These are phyloP conservation scores for Chaetorhynchus papuensis DNA, from an alignment of 2,113 vertebrate species.

Conservation along the genomic window DNA sequence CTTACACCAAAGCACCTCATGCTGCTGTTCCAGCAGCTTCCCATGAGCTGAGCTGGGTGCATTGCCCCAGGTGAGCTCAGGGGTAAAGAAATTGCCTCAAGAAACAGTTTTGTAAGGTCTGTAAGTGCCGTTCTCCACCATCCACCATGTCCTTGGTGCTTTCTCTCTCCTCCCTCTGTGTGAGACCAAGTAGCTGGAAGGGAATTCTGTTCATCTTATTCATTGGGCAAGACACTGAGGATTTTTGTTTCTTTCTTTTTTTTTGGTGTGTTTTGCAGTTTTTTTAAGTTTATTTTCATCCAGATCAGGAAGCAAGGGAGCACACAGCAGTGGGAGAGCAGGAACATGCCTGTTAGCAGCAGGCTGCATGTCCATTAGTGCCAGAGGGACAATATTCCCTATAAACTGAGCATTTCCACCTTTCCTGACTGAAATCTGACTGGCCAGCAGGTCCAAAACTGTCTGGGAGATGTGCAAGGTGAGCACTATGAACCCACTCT, in stretches of 20 bases:
- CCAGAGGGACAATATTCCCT: not conserved
- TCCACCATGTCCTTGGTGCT: not conserved
- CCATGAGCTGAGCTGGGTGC: not conserved
- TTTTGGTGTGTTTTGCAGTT: accelerated
- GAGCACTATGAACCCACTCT: not conserved
- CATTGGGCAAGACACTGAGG: not conserved
- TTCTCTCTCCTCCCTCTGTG: not conserved
- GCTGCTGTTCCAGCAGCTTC: not conserved
- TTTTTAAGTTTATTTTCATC: not conserved
- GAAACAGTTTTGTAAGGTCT: not conserved
- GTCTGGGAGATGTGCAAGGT: not conserved
- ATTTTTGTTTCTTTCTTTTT: not conserved
- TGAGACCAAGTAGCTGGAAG: not conserved
- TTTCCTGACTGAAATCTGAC: not conserved
- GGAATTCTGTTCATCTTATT: not conserved
- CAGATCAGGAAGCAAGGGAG: not conserved
- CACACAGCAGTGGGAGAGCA: not conserved
- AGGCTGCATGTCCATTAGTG: not conserved
- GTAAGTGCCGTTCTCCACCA: not conserved
- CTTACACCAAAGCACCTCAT: not conserved
- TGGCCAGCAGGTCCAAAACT: not conserved
- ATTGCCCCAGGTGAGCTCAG: not conserved
- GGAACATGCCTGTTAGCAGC: not conserved
- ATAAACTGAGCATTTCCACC: not conserved
- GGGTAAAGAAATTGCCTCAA: not conserved